phyloP scores from a whole-genome alignment of 2,888 invertebrate species.

The Empis livida region DNA sequence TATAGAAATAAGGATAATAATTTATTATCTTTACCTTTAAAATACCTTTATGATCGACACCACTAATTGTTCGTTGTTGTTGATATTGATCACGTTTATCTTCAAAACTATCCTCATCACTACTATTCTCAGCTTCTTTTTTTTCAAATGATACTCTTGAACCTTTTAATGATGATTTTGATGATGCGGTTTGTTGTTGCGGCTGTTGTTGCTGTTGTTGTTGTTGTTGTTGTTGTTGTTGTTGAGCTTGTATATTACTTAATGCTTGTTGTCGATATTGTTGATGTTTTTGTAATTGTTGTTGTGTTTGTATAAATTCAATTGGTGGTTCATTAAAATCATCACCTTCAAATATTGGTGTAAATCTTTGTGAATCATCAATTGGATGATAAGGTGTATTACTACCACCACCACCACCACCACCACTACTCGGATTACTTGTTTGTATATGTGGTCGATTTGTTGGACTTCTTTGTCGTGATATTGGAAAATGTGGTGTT shows the following conservation, averaged over 20 bases:
- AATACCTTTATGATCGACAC: slow-evolving; percentile 36
- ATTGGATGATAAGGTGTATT: neutral
- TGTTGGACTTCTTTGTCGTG: slow-evolving; percentile 1
- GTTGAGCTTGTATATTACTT: no score
- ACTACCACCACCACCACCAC: slow-evolving; percentile 1
- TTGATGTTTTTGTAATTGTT: neutral
- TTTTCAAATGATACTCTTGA: slow-evolving; percentile 34
- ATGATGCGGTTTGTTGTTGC: slow-evolving; percentile 4
- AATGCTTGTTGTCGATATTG: neutral
- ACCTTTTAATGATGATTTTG: slow-evolving; percentile 26
- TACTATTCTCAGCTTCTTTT: slow-evolving; percentile 23
- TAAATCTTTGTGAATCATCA: slow-evolving; percentile 17
- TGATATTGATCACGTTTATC: slow-evolving; percentile 34
- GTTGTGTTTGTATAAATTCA: slow-evolving; percentile 25
- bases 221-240: neutral
- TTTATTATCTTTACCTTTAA: slow-evolving; percentile 21
- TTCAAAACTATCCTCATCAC: slow-evolving; percentile 36
- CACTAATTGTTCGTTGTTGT: slow-evolving; percentile 34
- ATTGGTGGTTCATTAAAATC: slow-evolving; percentile 22
- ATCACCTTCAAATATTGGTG: slow-evolving; percentile 18
- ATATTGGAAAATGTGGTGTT: slow-evolving; percentile 1
- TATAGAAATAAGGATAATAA: no score
- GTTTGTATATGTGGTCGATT: neutral
- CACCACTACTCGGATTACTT: neutral
- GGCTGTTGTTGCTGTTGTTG: slow-evolving; percentile 24